Base-by-base conservation (phyloP, 2,888 invertebrate species). In the Drosophila maculinotata region DNA sequence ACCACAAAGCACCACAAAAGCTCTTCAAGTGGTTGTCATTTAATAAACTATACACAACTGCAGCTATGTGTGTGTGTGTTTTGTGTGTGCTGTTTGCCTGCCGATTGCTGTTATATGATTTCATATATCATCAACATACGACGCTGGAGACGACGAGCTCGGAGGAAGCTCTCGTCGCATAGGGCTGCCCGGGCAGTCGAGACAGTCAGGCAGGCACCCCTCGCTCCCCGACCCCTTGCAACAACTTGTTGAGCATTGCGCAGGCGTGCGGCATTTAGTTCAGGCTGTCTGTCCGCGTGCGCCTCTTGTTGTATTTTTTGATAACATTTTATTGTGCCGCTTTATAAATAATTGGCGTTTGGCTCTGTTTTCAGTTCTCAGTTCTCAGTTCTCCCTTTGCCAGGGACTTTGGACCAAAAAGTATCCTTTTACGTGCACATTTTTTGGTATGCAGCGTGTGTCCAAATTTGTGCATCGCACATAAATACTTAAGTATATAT, bases 181-280 rank as follows among this genome's bases (percentile, higher is more conserved):
- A 60, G 48, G 59, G 59, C 36, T 10, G n/a, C n/a, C n/a, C n/a
- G n/a, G n/a, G n/a, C n/a, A n/a, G n/a, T 15, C 7, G 10, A 15
- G 14, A 10, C 10, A 25, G 41, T n/a, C n/a, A 41, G 41, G 23
- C 20, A 5, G 25, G 33, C 14, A 31, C 5, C 9, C 12, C 8
- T 28, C 15, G 42, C 26, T 8, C n/a, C n/a, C n/a, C n/a, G n/a
- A 20, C 2, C 14, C 9, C 23, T 15, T 15, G 31, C n/a, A 48
- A 33, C 38, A 70, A 71, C 63, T 83, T 76, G 76, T 79, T 82
- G 84, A 65, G 80, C 73, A 84, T 85, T 73, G 84, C 84, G 88
- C 87, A 84, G 87, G 84, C 84, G 84, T 85, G 84, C 87, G 54
- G 87, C 84, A 85, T 85, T 85, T 85, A 85, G 88, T 85, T 88